These are phyloP conservation scores for Acanthiza pusilla DNA, from an alignment of 2,797 vertebrate genomes.

Conservation along the genomic window DNA sequence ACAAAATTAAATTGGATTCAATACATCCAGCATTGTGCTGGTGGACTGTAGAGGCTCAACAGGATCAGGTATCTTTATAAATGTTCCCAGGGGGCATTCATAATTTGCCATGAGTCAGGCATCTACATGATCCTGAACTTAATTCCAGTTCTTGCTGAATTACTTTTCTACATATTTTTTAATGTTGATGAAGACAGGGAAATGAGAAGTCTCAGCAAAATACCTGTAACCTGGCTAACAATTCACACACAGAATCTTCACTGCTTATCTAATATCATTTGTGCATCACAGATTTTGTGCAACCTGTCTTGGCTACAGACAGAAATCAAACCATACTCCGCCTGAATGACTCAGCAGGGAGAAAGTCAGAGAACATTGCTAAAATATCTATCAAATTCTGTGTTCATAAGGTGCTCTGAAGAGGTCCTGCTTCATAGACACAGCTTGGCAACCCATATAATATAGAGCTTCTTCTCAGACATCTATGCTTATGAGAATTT, in stretches of 20 bases:
- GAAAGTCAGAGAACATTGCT: neutral
- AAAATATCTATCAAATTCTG: neutral
- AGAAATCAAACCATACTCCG: neutral
- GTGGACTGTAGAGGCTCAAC: neutral
- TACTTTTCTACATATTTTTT: neutral
- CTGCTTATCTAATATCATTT: neutral
- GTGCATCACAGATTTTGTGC: neutral
- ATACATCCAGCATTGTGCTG: neutral
- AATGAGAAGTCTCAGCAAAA: neutral
- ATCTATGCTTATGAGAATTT: neutral
- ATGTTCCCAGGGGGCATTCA: neutral
- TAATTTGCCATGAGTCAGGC: neutral
- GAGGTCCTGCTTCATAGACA: neutral
- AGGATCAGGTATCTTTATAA: neutral
- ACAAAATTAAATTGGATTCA: neutral
- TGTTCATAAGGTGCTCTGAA: neutral
- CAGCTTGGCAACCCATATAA: neutral
- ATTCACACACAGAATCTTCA: neutral
- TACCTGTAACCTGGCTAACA: neutral
- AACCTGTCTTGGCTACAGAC: neutral
- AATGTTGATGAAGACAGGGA: neutral
- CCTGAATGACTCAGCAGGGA: neutral
- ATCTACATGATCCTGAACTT: neutral
- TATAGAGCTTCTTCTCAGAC: neutral
- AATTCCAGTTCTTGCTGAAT: neutral